Evolutionary conservation across 2,797 vertebrate species (phyloP), one percentile per base, ranked within the genome.

Genomic region (Lepilemur ruficaudatus): DNA sequence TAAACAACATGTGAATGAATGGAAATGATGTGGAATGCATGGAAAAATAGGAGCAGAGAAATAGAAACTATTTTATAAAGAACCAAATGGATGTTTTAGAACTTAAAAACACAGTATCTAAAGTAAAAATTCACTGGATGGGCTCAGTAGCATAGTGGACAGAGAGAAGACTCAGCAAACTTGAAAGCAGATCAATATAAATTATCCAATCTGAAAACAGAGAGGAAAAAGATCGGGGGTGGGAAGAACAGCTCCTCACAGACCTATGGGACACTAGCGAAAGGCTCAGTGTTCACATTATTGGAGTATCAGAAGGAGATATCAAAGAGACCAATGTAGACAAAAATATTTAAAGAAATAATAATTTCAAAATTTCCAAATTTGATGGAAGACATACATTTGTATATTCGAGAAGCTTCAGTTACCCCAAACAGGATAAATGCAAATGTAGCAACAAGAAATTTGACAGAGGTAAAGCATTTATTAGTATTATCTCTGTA

Each of bases 21-120:
- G 35, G 18, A 95, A 82, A 85, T 81, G 15, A 81, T 72, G 13
- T 95, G 52, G 25, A 93, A 83, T 57, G 38, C 94, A 78, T 72
- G 50, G 15, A 69, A 95, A 87, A 69, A 81, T 5, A 65, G n/a
- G n/a, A 43, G 52, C 52, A 94, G 38, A 95, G 28, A 84, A 85
- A 76, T 59, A 91, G 67, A 86, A 92, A 61, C 70, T 35, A 75
- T 80, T 25, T 69, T 38, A 15, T 2, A 65, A 89, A 78, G 35
- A 70, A 41, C 38, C 35, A 70, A 38, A 70, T 41, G 69, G 55
- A 72, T 13, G 94, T 59, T 95, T 93, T 78, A 50, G 69, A 93
- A 89, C 35, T 63, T 67, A 35, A 73, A 95, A 73, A 87, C 61
- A 35, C 8, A 52, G 5, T 79, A 57, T 86, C 50, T 87, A 57